These are phyloP conservation scores for Acrobasis suavella DNA, from an alignment of 2,888 invertebrate genomes.

Conservation along the genomic window DNA sequence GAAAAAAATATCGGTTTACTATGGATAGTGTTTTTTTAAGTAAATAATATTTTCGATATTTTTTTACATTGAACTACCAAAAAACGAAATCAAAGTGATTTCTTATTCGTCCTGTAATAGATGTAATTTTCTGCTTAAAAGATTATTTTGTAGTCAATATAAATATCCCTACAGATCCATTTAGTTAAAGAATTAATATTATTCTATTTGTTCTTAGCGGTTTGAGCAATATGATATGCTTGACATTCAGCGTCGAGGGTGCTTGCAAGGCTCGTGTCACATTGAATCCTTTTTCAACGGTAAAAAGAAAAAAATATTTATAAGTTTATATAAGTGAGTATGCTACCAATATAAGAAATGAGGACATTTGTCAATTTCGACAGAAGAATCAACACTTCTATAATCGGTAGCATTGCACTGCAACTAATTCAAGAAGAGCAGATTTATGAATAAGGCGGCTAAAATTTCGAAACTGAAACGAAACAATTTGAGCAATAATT, in stretches of 20 bases:
- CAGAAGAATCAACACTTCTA: too few species aligned
- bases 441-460: too few species aligned
- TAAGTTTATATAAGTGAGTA: background rate
- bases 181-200: constrained; percentile 54
- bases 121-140: background rate
- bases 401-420: too few species aligned
- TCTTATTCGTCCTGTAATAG: background rate
- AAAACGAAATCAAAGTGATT: too few species aligned
- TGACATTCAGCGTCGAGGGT: constrained; percentile 8
- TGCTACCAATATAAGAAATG: constrained; percentile 7
- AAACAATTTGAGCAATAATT: too few species aligned
- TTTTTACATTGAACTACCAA: too few species aligned
- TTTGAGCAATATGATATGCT: constrained; percentile 44
- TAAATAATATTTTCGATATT: too few species aligned
- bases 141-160: background rate
- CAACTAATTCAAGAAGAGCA: too few species aligned
- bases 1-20: too few species aligned
- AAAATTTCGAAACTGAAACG: too few species aligned
- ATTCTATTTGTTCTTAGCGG: constrained; percentile 40
- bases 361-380: too few species aligned
- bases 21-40: too few species aligned
- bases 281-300: constrained; percentile 5
- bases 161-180: constrained; percentile 30
- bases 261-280: constrained; percentile 5
- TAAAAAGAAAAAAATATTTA: constrained; percentile 13